Evolutionary conservation across 1,140 invertebrate genomes (phyloP), one percentile per base, ranked within the genome.

Genomic region (Apis cerana): DNA sequence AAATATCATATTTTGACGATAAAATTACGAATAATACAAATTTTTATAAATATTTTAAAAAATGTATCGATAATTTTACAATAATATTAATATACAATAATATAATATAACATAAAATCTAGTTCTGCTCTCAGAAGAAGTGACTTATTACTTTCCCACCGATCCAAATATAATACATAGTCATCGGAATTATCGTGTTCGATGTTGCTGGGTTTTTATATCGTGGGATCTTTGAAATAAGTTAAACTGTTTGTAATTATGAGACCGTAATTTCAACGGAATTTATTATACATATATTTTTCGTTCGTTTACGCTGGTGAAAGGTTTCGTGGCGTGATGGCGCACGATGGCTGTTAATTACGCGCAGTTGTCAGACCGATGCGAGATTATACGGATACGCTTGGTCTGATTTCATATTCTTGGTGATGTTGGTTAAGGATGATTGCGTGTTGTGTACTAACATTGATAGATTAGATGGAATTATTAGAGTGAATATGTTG

Each of bases 171-270:
- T 43, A 43, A 43, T 43, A 43, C 33, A 43, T 43, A 43, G 33
- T 52, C 70, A 43, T 71, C 59, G 56, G 8, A 54, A 70, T 56
- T 54, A 70, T 52, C 68, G 23, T 21, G 68, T 15, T 70, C 68
- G 68, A 54, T 3, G 11, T 21, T 17, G 15, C 3, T 15, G 8
- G 0, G 56, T 10, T 13, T 33, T 23, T 17, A 11, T 13, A 11
- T 15, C 12, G 43, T 5, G 61, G n/a, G 12, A 65, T 65, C 13
- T 19, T 12, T 4, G 27, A 50, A 23, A 71, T 17, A 56, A n/a
- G 50, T 27, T 27, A 19, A 54, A 15, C 19, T 12, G 52, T 56
- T 27, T 21, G 19, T 21, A 71, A 71, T 71, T 71, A 56, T 19
- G 52, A 56, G 50, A 56, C 11, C 3, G 19, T 56, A 33, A 71